These are phyloP conservation scores for Chymomyza procnemis DNA, from an alignment of 2,888 invertebrate genomes.

Conservation along the genomic window DNA sequence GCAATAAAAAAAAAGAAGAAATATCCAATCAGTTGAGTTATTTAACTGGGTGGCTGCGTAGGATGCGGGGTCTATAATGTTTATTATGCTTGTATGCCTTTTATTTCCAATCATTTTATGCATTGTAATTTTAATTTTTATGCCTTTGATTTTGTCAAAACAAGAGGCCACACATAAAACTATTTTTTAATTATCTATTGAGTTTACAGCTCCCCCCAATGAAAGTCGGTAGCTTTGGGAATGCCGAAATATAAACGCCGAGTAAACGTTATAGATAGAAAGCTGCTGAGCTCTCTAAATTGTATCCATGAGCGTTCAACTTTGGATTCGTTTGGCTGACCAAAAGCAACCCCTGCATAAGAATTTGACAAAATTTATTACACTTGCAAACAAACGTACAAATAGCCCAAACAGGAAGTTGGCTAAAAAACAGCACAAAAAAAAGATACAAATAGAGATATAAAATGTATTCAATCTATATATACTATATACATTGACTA, in stretches of 20 bases:
- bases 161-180: background rate
- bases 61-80: background rate
- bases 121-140: background rate
- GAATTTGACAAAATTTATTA: conserved; percentile 23
- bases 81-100: background rate
- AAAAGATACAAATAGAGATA: background rate
- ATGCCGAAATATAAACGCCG: background rate
- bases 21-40: background rate
- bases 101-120: background rate
- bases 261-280: no score
- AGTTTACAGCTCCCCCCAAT: background rate
- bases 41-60: background rate
- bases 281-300: no score
- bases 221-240: background rate
- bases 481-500: background rate
- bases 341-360: background rate
- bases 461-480: background rate
- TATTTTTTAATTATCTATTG: background rate
- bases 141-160: background rate
- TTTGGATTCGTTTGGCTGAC: background rate
- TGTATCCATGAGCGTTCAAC: background rate
- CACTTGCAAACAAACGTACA: background rate
- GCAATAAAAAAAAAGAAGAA: conserved; percentile 50
- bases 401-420: conserved; percentile 32
- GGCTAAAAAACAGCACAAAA: conserved; percentile 30